phyloP scores from a whole-genome alignment of 2,888 invertebrate species.

The Parnassius orleans region DNA sequence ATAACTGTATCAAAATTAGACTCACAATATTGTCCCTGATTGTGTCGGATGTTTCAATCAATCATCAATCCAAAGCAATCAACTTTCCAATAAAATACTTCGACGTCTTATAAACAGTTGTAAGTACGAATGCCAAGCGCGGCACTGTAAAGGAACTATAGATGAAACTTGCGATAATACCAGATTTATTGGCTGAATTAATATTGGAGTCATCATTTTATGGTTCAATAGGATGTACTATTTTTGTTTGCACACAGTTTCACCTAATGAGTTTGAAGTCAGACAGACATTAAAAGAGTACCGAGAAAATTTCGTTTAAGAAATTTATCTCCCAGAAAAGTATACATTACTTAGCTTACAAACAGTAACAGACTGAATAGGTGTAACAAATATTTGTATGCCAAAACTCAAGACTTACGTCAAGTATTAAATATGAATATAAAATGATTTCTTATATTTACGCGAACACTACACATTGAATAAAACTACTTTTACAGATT shows the following conservation, averaged over 20 bases:
- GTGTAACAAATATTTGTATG: no score
- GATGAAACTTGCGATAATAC: constrained; percentile 19
- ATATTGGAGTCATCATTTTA: constrained; percentile 3
- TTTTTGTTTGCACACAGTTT: neutral
- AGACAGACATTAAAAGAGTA: no score
- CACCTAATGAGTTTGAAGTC: no score
- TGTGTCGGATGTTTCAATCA: constrained; percentile 6
- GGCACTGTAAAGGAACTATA: constrained; percentile 1
- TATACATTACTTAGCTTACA: no score
- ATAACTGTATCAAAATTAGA: constrained; percentile 9
- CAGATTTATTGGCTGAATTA: constrained; percentile 13
- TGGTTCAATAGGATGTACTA: constrained; percentile 12
- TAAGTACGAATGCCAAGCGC: constrained; percentile 8
- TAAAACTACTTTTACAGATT: no score
- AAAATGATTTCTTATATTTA: no score
- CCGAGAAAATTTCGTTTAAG: no score
- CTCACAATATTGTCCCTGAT: constrained; percentile 1
- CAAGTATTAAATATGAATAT: no score
- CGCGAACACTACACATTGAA: no score
- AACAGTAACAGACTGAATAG: no score
- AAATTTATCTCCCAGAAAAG: no score
- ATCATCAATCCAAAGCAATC: constrained; percentile 18
- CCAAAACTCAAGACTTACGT: no score
- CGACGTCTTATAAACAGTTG: neutral
- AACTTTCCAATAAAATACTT: constrained; percentile 9